Percentiles rank a stretch among this genome's conserved stretches.
These are phyloP conservation scores for Aegithalos caudatus DNA, from an alignment of 2,113 vertebrate species.

Conservation along the genomic window DNA sequence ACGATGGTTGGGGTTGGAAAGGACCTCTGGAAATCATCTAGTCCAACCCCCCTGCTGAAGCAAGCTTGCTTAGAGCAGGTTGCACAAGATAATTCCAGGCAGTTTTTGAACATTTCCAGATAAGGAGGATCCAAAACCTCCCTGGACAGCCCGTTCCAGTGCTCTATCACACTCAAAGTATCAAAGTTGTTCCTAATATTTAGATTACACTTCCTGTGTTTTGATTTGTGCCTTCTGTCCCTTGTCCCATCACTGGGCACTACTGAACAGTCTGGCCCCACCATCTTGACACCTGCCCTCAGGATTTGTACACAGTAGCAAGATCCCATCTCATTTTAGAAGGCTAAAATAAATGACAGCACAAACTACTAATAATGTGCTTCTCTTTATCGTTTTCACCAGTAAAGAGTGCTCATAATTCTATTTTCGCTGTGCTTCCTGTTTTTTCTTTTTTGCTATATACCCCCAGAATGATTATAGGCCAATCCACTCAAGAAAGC, in stretches of 20 bases:
- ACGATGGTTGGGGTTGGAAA: neutral
- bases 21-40: neutral
- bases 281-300: neutral
- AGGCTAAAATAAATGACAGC: neutral
- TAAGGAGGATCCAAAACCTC: neutral
- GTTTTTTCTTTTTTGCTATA: neutral
- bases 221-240: neutral
- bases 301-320: neutral
- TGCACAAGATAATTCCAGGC: neutral
- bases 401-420: neutral
- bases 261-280: neutral
- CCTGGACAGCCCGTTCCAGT: neutral
- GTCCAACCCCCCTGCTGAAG: neutral
- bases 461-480: neutral
- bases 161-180: neutral
- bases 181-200: neutral
- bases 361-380: neutral
- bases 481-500: neutral
- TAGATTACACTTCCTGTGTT: neutral
- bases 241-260: neutral
- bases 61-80: neutral
- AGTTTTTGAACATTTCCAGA: neutral
- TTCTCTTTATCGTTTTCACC: neutral
- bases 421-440: neutral
- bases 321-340: neutral